Evolutionary conservation across 2,797 vertebrate species (phyloP).

Genomic region (Ctenopoma multispine): DNA sequence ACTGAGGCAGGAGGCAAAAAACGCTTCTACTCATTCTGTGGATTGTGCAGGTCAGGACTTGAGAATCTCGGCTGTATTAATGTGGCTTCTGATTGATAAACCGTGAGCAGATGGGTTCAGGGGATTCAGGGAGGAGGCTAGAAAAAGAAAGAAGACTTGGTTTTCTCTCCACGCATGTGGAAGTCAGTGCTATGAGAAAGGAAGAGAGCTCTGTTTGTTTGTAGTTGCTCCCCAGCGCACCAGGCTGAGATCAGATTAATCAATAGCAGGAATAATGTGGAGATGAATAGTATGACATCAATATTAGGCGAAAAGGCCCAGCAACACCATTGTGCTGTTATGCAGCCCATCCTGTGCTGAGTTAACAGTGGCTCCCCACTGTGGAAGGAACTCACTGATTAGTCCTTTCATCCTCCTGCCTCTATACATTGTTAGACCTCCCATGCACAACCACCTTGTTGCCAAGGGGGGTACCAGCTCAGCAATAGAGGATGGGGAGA

Average conservation of each 20-base stretch:
- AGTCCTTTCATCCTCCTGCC: slow-evolving; percentile 28
- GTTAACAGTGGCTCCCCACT: slow-evolving; percentile 62
- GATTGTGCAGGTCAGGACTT: slow-evolving; percentile 32
- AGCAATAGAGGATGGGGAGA: slow-evolving; percentile 1
- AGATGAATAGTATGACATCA: slow-evolving; percentile 73
- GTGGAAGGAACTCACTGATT: slow-evolving; percentile 71
- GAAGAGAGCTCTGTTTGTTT: slow-evolving; percentile 46
- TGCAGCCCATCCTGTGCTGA: slow-evolving; percentile 59
- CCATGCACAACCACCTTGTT: slow-evolving; percentile 40
- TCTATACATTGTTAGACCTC: slow-evolving; percentile 56
- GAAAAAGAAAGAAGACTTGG: not conserved
- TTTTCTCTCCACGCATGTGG: slow-evolving; percentile 32
- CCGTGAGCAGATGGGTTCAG: slow-evolving; percentile 1
- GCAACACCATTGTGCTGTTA: slow-evolving; percentile 69
- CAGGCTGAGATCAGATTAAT: slow-evolving; percentile 78
- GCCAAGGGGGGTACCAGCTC: slow-evolving; percentile 13
- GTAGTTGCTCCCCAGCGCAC: slow-evolving; percentile 53
- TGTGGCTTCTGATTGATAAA: slow-evolving; percentile 41
- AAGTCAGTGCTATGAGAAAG: slow-evolving; percentile 42
- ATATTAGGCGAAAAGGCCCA: slow-evolving; percentile 64
- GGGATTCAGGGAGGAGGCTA: slow-evolving; percentile 10
- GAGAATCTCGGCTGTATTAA: slow-evolving; percentile 29
- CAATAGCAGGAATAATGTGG: slow-evolving; percentile 73
- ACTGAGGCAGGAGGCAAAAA: slow-evolving; percentile 11
- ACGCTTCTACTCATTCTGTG: slow-evolving; percentile 26